A percentile compares a stretch with the other conserved stretches of the same genome.
phyloP scores from a whole-genome alignment of 2,797 vertebrate genomes.

The Mus caroli region DNA sequence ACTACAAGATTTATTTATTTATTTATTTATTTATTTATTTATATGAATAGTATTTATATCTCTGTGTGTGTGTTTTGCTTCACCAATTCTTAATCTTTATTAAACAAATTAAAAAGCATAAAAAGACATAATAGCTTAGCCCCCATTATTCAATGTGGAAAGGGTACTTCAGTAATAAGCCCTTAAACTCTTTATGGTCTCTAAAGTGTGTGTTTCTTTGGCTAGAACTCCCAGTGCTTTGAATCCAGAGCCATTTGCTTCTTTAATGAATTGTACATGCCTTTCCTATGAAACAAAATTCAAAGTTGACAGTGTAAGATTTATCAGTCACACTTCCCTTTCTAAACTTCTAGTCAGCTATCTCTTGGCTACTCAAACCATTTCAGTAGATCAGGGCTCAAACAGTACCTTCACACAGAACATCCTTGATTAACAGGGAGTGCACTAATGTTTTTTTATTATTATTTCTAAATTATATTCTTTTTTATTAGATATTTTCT shows the following conservation, averaged over 20 bases:
- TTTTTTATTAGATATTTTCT: no score
- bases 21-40: no score
- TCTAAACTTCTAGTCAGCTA: neutral
- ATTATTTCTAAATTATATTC: no score
- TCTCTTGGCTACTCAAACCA: neutral
- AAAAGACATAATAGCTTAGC: neutral
- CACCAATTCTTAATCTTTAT: no score
- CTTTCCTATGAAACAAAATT: slow-evolving; percentile 22
- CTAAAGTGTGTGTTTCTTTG: neutral
- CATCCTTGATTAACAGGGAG: slow-evolving; percentile 73
- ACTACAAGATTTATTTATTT: neutral
- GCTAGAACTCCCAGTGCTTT: neutral
- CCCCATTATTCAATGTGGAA: neutral
- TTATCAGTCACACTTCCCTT: neutral
- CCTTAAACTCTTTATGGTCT: neutral
- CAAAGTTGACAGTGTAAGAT: neutral
- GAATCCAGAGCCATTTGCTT: neutral
- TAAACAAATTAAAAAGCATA: neutral
- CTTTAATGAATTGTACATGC: neutral
- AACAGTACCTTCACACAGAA: slow-evolving; percentile 54
- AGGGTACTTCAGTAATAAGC: neutral
- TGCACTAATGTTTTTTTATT: slow-evolving; percentile 37
- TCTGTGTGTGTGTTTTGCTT: no score
- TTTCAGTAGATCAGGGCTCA: neutral
- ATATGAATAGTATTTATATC: neutral